Evolutionary conservation across 2,113 vertebrate genomes (phyloP), one percentile per base, ranked within the genome.

Genomic region (Chlamydotis undulata): DNA sequence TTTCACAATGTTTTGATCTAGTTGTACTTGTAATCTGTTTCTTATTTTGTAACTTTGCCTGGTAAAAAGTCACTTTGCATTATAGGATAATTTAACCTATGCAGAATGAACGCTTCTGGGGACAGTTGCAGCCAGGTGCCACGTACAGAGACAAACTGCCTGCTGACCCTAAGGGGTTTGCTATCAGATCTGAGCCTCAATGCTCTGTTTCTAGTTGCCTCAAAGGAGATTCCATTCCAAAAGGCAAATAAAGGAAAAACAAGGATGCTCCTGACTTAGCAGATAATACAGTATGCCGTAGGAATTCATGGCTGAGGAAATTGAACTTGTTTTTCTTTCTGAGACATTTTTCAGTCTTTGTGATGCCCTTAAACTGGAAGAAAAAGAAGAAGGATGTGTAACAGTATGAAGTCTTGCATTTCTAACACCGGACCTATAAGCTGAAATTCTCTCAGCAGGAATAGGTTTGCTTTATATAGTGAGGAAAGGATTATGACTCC

Each of bases 251-350:
- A 89, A 83, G 26, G 4, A 28, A 71, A 78, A 71, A 69, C 0
- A 4, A 89, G 26, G 21, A 29, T 68, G 3, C 60, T 69, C 3
- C 0, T 85, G 43, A 68, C 25, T 76, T 45, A 82, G 45, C 19
- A 83, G 69, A 39, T 60, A 64, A 29, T 53, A 80, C 10, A 0
- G 1, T 23, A 41, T 14, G 4, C 57, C 64, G 22, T 29, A 60
- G 57, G 67, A 88, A 77, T 73, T 73, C 41, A 55, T 74, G 47
- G 24, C 45, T 92, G 50, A 50, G 21, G 50, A 86, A 91, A 70
- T 2, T 0, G 0, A 74, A 50, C 29, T 8, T 6, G 0, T 41
- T 75, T 53, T 75, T 45, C 26, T 29, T 31, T 61, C 23, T 10
- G 45, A n/a, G 19, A 28, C 9, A 39, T 45, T 53, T 47, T 76